Conservation (phyloP, 2,113 vertebrate genomes). For the Formicarius rufipectus region DNA sequence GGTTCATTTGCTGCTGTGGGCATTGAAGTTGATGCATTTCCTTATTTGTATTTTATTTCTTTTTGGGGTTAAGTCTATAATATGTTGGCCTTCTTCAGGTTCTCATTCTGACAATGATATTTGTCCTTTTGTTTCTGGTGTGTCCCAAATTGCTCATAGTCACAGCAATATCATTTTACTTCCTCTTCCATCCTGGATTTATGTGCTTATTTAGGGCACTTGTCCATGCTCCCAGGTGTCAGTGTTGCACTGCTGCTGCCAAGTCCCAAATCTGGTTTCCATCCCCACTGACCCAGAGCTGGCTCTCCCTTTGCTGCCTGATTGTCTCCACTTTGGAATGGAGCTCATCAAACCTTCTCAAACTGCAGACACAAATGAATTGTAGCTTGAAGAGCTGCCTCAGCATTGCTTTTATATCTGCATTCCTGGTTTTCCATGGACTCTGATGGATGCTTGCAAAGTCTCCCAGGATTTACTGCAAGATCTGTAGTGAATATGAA, state of each 20-base stretch:
- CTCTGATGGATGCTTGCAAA: neutral
- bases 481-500: neutral
- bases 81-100: neutral
- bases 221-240: conserved; percentile 53
- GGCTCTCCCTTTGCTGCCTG: conserved; percentile 43
- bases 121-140: conserved; percentile 5
- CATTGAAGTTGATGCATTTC: neutral
- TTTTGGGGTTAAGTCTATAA: neutral
- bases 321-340: neutral
- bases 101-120: neutral
- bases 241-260: conserved; percentile 50
- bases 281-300: conserved; percentile 54
- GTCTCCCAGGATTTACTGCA: neutral
- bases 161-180: neutral
- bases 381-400: neutral
- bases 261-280: conserved; percentile 50
- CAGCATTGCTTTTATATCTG: neutral
- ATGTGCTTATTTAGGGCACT: conserved; percentile 39
- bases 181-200: neutral
- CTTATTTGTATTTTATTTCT: neutral
- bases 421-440: neutral
- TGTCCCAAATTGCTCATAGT: neutral
- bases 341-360: conserved; percentile 30
- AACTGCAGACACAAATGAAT: neutral
- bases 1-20: neutral